Percentiles rank a stretch among this genome's conserved stretches.
Evolutionary conservation across 1,140 invertebrate genomes (phyloP).

Genomic region (Chionoecetes opilio): DNA sequence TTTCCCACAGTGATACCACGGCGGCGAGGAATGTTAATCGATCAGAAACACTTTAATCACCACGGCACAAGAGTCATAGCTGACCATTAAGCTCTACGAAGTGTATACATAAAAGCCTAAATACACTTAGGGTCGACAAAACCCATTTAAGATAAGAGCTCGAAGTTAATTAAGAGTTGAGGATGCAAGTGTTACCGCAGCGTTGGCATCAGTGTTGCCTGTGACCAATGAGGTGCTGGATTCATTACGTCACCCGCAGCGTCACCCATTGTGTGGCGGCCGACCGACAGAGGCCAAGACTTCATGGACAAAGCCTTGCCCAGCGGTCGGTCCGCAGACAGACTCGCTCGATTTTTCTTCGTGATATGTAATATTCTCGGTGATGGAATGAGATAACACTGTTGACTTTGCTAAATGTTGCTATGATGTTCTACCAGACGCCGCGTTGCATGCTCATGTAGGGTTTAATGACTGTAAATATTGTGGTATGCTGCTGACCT

Average conservation of each 20-base stretch:
- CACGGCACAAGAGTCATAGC: background rate
- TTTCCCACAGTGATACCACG: slow-evolving; percentile 16
- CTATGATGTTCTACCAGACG: slow-evolving; percentile 39
- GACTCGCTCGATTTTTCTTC: slow-evolving; percentile 72
- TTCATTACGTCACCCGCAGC: slow-evolving; percentile 77
- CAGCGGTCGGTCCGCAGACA: slow-evolving; percentile 72
- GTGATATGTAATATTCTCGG: slow-evolving; percentile 70
- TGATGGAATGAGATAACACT: slow-evolving; percentile 75
- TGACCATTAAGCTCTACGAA: background rate
- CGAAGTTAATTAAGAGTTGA: slow-evolving; percentile 52
- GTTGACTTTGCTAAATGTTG: slow-evolving; percentile 76
- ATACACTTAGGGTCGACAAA: background rate
- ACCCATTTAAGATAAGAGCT: slow-evolving; percentile 33
- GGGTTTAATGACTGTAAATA: background rate
- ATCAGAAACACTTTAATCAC: slow-evolving; percentile 30
- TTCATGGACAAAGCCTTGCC: slow-evolving; percentile 66
- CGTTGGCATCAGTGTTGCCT: slow-evolving; percentile 66
- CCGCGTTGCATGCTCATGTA: slow-evolving; percentile 44
- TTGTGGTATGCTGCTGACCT: background rate
- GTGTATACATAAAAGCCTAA: slow-evolving; percentile 21
- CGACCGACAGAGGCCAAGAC: slow-evolving; percentile 34
- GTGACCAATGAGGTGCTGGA: slow-evolving; percentile 77
- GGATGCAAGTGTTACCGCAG: background rate
- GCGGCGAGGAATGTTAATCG: background rate
- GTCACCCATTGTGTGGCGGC: slow-evolving; percentile 73